Base-by-base conservation (phyloP, 2,888 invertebrate species). In the Melanotus villosus region DNA sequence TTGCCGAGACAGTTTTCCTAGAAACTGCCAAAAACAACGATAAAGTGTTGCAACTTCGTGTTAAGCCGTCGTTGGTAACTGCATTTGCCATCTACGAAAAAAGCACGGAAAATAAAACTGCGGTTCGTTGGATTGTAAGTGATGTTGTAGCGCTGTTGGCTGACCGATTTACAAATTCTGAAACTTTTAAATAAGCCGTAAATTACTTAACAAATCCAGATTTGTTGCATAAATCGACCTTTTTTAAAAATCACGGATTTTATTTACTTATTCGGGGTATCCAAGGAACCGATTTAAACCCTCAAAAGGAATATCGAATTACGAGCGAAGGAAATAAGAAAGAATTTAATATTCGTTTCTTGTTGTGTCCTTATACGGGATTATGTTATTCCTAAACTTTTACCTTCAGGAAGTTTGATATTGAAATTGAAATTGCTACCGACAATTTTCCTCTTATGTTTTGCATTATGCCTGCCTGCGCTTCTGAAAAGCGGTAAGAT, bases 321-420 rank as follows among this genome's bases (percentile, higher is more conserved):
- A 60, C 59, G 26, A 56, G 19, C 45, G 58, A 41, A 60, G 32
- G 32, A 60, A 18, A 21, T 47, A 47, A 60, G 47, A 12, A 60
- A 45, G 21, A 60, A 60, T 60, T 60, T 60, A 60, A 60, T 60
- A 60, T 60, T 60, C 59, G 30, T 60, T 60, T 60, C 34, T 45
- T 34, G 23, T 47, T 60, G 59, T 60, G 19, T 26, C 7, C 12
- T 14, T 47, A 12, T 12, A 16, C 19, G 19, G 19, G 59, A 45
- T 60, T 30, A 60, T 47, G 47, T 32, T 60, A 60, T 60, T 19
- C 19, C 18, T 38, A 59, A 60, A 60, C 43, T 18, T 60, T 47
- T 60, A 47, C 47, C 59, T 60, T 26, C 19, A 45, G 12, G 59
- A 60, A 36, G 43, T 60, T 45, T 60, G 45, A 60, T 60, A 60